These are phyloP conservation scores for Syngnathus scovelli DNA, from an alignment of 2,113 vertebrate genomes.

Conservation along the genomic window DNA sequence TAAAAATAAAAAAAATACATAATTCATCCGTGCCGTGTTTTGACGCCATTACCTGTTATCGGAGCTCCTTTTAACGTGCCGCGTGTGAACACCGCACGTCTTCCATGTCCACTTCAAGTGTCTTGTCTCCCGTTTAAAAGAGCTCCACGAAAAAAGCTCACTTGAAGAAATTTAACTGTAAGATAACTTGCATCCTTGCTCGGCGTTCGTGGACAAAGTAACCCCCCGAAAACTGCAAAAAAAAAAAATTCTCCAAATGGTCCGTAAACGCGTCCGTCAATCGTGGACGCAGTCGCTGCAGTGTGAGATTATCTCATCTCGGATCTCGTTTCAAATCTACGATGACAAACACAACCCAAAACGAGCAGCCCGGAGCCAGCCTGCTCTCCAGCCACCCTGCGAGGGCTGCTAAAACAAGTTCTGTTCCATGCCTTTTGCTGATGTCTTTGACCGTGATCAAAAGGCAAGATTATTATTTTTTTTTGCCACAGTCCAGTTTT, in stretches of 20 bases:
- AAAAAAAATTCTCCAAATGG: neutral
- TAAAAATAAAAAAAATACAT: too few species aligned
- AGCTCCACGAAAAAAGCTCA: constrained; percentile 7
- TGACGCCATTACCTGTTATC: constrained; percentile 38
- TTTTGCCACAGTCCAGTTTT: constrained; percentile 41
- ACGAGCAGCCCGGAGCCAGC: constrained; percentile 15
- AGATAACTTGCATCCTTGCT: constrained; percentile 44
- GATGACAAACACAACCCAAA: constrained; percentile 52
- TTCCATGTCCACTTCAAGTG: constrained; percentile 30
- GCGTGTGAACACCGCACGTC: constrained; percentile 22
- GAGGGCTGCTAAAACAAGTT: constrained; percentile 20
- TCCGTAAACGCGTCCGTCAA: neutral
- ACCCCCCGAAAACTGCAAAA: neutral
- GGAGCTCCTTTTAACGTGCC: constrained; percentile 33
- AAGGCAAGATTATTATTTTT: constrained; percentile 63
- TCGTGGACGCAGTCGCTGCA: neutral
- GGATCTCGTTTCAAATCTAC: constrained; percentile 63
- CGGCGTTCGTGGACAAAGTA: constrained; percentile 10
- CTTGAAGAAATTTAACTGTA: constrained; percentile 44
- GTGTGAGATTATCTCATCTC: constrained; percentile 54
- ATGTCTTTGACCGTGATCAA: constrained; percentile 50
- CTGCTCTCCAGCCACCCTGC: constrained; percentile 39
- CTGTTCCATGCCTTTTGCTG: constrained; percentile 14
- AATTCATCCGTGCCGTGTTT: too few species aligned
- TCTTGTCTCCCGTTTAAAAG: neutral